Conservation (phyloP, 2,888 invertebrate species). For the Eupeodes luniger region DNA sequence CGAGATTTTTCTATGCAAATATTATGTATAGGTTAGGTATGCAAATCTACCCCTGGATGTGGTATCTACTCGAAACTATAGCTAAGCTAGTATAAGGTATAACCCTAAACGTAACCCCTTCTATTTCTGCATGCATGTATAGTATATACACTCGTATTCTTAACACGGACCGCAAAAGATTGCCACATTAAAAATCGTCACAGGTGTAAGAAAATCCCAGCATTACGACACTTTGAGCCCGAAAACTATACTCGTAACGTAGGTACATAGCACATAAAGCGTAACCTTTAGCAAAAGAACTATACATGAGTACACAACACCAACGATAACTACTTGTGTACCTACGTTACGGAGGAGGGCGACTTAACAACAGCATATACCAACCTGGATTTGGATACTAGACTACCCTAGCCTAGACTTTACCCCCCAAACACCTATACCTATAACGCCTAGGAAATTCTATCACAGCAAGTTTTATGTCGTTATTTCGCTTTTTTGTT, state of each 20-base stretch:
- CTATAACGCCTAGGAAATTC: slow-evolving; percentile 45
- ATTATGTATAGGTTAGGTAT: slow-evolving; percentile 27
- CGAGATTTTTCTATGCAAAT: slow-evolving; percentile 70
- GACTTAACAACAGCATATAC: background rate
- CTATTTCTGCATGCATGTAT: no score
- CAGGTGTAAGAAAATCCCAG: slow-evolving; percentile 74
- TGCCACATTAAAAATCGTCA: slow-evolving; percentile 68
- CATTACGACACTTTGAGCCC: slow-evolving; percentile 68
- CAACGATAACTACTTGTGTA: background rate
- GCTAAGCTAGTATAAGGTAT: background rate
- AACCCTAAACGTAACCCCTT: slow-evolving; percentile 26
- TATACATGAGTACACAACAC: background rate
- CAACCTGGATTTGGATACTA: background rate
- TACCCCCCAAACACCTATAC: no score
- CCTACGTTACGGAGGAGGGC: background rate
- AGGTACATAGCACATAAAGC: slow-evolving; percentile 41
- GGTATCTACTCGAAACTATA: background rate
- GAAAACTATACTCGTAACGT: slow-evolving; percentile 49
- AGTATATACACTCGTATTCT: no score
- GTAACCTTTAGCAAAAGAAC: slow-evolving; percentile 58
- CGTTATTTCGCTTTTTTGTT: background rate
- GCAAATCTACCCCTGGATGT: slow-evolving; percentile 28
- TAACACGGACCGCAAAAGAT: slow-evolving; percentile 35
- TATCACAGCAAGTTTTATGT: slow-evolving; percentile 62
- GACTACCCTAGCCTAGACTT: no score